These are phyloP conservation scores for Ochotona princeps DNA, from an alignment of 2,113 vertebrate species.

Conservation along the genomic window DNA sequence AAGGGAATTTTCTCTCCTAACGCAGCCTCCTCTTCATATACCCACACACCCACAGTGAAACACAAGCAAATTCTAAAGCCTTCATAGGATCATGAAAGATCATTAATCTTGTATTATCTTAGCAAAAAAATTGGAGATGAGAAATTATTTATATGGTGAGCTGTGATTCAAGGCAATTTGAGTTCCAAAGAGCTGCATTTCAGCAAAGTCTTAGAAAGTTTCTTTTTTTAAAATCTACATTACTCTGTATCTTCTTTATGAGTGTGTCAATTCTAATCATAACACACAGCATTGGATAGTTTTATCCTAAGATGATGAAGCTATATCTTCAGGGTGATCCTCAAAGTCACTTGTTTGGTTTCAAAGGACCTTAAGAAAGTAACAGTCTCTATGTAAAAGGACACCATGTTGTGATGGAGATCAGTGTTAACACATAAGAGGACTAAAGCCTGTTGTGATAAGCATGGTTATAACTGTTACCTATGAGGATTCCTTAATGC, in stretches of 20 bases:
- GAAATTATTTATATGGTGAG: constrained; percentile 66
- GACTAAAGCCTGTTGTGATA: not conserved
- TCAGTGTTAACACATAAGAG: not conserved
- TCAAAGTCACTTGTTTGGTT: constrained; percentile 41
- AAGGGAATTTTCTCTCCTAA: constrained; percentile 78
- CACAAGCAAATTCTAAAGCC: constrained; percentile 41
- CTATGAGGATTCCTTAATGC: not conserved
- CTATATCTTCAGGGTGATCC: constrained; percentile 5
- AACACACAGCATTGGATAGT: not conserved
- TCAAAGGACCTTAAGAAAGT: not conserved
- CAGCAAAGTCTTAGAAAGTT: constrained; percentile 9
- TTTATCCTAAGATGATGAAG: not conserved
- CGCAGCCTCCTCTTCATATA: constrained; percentile 49
- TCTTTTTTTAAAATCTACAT: not conserved
- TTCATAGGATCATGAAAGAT: constrained; percentile 63
- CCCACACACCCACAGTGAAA: constrained; percentile 52
- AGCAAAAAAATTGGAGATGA: constrained; percentile 46
- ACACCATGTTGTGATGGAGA: not conserved
- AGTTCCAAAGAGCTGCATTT: constrained; percentile 47
- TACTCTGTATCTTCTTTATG: not conserved
- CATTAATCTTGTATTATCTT: constrained; percentile 73
- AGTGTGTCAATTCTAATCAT: not conserved
- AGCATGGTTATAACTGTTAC: not conserved
- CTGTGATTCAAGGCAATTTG: constrained; percentile 51
- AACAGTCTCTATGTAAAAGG: not conserved